These are phyloP conservation scores for Tetramorium alpestre DNA, from an alignment of 1,140 invertebrate species.

Conservation along the genomic window DNA sequence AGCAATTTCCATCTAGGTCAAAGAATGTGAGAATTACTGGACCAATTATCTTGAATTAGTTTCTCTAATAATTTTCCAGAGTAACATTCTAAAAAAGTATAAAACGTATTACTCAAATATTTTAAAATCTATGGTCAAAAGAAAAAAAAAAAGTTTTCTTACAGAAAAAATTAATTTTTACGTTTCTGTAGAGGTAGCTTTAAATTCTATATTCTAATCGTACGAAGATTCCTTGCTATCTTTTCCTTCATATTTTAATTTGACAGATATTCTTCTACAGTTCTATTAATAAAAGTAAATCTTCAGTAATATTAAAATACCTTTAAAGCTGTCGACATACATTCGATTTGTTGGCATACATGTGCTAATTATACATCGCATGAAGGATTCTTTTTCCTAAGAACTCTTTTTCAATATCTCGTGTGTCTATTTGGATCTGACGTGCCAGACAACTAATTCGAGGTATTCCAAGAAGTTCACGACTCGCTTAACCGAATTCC, in stretches of 20 bases:
- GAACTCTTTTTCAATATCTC: background rate
- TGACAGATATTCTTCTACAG: background rate
- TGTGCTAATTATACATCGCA: background rate
- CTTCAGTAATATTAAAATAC: background rate
- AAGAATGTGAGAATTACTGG: background rate
- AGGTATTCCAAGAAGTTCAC: slow-evolving; percentile 53
- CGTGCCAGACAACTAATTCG: slow-evolving; percentile 40
- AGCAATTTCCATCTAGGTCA: background rate
- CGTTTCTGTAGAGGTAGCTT: background rate
- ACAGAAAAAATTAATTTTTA: background rate
- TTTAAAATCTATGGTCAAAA: background rate
- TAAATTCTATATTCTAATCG: background rate
- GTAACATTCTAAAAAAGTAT: background rate
- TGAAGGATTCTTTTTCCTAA: background rate
- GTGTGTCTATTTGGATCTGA: background rate
- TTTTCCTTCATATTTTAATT: background rate
- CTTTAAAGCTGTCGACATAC: background rate
- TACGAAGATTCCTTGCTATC: background rate
- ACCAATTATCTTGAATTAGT: background rate
- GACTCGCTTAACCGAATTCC: slow-evolving; percentile 53
- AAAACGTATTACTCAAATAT: background rate
- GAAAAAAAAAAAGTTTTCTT: background rate
- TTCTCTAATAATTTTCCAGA: background rate
- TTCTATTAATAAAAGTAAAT: background rate
- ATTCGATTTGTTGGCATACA: background rate